Evolutionary conservation across 53 echinoderm and acorn worm genomes (phyloP).

Genomic region (Zoroaster sp.): DNA sequence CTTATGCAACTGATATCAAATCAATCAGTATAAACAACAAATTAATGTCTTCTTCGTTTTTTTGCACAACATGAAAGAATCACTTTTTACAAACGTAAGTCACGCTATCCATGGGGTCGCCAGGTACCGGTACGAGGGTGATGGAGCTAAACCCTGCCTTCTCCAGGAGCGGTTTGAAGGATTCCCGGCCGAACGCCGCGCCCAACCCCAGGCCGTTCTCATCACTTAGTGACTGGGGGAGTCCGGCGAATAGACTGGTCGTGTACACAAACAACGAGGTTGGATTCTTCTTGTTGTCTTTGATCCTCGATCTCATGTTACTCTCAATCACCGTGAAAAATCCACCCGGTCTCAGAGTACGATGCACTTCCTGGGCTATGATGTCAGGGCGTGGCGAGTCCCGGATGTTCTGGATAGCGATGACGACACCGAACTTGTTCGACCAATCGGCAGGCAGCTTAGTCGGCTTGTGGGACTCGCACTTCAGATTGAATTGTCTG

Average conservation of each 20-base stretch:
- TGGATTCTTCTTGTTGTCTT: slow-evolving; percentile 29
- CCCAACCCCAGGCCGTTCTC: slow-evolving; percentile 33
- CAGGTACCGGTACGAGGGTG: slow-evolving; percentile 30
- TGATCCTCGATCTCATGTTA: slow-evolving; percentile 11
- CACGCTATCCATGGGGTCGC: slow-evolving; percentile 29
- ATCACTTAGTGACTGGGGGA: slow-evolving; percentile 22
- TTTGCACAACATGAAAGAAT: neutral
- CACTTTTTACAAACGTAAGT: slow-evolving; percentile 50
- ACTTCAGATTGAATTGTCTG: slow-evolving; percentile 17
- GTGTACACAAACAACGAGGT: slow-evolving; percentile 30
- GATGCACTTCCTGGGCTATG: slow-evolving; percentile 8
- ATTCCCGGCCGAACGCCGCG: slow-evolving; percentile 24
- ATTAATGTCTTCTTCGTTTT: neutral
- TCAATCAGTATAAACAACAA: neutral
- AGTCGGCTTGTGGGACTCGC: slow-evolving; percentile 11
- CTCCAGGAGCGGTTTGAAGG: slow-evolving; percentile 23
- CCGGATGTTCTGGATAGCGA: slow-evolving; percentile 44
- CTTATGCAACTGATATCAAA: neutral
- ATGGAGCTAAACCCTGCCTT: slow-evolving; percentile 4
- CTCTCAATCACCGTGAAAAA: slow-evolving; percentile 52
- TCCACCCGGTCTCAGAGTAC: slow-evolving; percentile 39
- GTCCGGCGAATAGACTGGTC: slow-evolving; percentile 23
- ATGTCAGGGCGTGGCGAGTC: slow-evolving; percentile 53
- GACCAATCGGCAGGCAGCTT: slow-evolving; percentile 58
- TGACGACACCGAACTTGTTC: slow-evolving; percentile 35